Percentiles rank a stretch among this genome's conserved stretches.
Conservation (phyloP, 92 coral and sea anemone species). For the Scolanthus callimorphus region DNA sequence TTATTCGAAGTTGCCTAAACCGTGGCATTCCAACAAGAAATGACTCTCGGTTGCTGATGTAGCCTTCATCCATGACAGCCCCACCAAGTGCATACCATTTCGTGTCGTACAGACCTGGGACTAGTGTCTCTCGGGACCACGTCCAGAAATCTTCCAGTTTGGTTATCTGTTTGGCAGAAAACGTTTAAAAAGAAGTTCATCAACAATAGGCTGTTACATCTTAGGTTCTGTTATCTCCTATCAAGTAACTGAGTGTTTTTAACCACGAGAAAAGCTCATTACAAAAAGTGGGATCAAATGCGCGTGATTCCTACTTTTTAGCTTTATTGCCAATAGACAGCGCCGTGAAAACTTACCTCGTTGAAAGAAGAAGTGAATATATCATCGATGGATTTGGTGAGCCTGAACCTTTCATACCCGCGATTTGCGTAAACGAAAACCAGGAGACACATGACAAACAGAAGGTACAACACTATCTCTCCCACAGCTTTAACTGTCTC, state of each 20-base stretch:
- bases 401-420: conserved; percentile 65
- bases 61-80: conserved; percentile 66
- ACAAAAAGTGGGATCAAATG: too few species aligned
- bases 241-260: too few species aligned
- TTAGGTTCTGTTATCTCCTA: too few species aligned
- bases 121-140: conserved; percentile 66
- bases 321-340: too few species aligned
- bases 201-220: too few species aligned
- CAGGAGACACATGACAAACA: conserved; percentile 72
- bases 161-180: conserved; percentile 57
- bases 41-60: conserved; percentile 61
- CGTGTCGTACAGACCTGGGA: conserved; percentile 79
- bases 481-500: conserved; percentile 58
- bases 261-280: too few species aligned
- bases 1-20: conserved; percentile 74
- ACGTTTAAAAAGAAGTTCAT: too few species aligned
- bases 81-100: conserved; percentile 69
- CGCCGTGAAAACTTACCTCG: conserved; percentile 73
- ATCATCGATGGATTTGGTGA: conserved; percentile 61
- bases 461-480: conserved; percentile 58
- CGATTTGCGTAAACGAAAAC: conserved; percentile 76
- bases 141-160: conserved; percentile 62
- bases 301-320: too few species aligned
- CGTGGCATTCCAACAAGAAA: conserved; percentile 98
- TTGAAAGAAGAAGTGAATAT: conserved; percentile 56